These are phyloP conservation scores for Nymphicus hollandicus DNA, from an alignment of 2,113 vertebrate genomes.

Conservation along the genomic window DNA sequence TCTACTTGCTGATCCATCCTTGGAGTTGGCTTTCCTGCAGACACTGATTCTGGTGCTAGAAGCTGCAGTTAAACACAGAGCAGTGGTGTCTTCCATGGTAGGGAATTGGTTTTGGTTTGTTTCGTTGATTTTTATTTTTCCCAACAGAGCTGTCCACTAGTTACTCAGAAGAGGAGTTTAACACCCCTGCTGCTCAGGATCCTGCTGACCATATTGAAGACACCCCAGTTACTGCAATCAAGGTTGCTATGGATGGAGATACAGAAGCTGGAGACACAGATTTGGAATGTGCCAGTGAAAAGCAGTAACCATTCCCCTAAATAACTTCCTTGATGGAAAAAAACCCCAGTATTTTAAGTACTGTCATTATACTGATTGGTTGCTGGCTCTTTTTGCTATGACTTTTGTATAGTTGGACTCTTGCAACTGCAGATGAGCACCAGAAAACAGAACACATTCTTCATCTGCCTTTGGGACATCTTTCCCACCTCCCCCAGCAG, in stretches of 20 bases:
- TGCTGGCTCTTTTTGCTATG: background rate
- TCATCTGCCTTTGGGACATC: background rate
- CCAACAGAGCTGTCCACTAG: slow-evolving; percentile 11
- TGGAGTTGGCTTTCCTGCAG: background rate
- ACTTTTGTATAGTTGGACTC: accelerated
- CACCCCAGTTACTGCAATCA: background rate
- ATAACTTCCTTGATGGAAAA: background rate
- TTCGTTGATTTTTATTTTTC: background rate
- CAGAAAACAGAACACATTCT: background rate
- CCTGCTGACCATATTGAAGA: background rate
- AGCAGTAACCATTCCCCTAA: background rate
- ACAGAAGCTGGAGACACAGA: background rate
- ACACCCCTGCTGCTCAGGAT: background rate
- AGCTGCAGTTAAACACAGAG: background rate
- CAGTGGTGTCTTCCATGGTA: background rate
- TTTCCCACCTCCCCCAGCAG: accelerated
- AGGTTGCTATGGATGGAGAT: background rate
- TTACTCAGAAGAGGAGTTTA: background rate
- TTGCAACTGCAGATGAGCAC: background rate
- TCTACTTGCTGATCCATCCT: background rate
- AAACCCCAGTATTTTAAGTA: accelerated
- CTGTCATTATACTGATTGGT: accelerated
- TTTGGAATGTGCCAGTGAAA: background rate
- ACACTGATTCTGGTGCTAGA: background rate
- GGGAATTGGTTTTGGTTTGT: background rate